Percentiles rank a stretch among this genome's conserved stretches.
phyloP scores from a whole-genome alignment of 2,888 invertebrate species.

The Xanthorhoe spadicearia region DNA sequence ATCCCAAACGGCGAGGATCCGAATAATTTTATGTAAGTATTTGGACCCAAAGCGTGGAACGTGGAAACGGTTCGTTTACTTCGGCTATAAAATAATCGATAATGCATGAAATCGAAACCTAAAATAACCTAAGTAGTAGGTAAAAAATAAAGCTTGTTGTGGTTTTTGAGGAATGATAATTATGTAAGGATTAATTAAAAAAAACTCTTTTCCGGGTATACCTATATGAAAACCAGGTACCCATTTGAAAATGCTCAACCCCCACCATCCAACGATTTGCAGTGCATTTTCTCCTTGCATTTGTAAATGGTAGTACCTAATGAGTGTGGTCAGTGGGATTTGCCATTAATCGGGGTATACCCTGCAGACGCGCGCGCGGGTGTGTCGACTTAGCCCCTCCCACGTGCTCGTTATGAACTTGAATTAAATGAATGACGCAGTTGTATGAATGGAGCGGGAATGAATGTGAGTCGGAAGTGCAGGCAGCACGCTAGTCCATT shows the following conservation, averaged over 20 bases:
- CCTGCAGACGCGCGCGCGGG: slow-evolving; percentile 47
- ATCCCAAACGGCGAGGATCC: slow-evolving; percentile 63
- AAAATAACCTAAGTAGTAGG: not conserved
- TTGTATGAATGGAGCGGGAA: slow-evolving; percentile 82
- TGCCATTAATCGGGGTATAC: slow-evolving; percentile 10
- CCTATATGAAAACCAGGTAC: not conserved
- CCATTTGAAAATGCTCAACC: not conserved
- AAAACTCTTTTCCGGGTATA: not conserved
- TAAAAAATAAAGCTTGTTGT: not conserved
- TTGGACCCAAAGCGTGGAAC: slow-evolving; percentile 52
- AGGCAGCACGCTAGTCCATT: slow-evolving; percentile 74
- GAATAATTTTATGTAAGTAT: slow-evolving; percentile 71
- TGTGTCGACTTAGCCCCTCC: slow-evolving; percentile 65
- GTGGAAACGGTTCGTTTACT: slow-evolving; percentile 61
- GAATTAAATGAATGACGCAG: slow-evolving; percentile 82
- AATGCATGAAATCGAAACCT: slow-evolving; percentile 20
- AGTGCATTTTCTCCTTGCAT: not conserved
- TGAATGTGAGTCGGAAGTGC: slow-evolving; percentile 82
- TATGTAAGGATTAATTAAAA: not conserved
- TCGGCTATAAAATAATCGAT: slow-evolving; percentile 63
- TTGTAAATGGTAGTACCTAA: not conserved
- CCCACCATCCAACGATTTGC: not conserved
- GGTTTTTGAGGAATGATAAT: not conserved
- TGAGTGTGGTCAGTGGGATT: slow-evolving; percentile 1
- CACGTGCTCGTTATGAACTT: slow-evolving; percentile 79